Evolutionary conservation across 1,140 invertebrate species (phyloP).

Genomic region (Radopholus similis): DNA sequence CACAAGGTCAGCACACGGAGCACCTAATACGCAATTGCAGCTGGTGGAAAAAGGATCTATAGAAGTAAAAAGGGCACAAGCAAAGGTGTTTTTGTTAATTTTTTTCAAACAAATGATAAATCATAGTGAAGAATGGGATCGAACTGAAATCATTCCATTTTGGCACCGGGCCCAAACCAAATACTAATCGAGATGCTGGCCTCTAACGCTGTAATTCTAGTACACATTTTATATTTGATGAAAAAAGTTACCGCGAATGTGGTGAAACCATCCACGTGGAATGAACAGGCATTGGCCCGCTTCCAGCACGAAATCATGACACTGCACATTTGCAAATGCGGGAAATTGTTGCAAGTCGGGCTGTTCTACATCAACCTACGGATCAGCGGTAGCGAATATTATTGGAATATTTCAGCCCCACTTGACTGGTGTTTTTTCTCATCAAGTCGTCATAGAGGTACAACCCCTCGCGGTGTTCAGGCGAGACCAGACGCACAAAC

Average conservation of each 20-base stretch:
- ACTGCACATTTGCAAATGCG: slow-evolving; percentile 27
- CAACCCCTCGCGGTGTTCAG: slow-evolving; percentile 16
- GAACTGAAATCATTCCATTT: too few relatives aligned
- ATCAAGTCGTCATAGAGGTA: slow-evolving; percentile 42
- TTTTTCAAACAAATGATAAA: too few relatives aligned
- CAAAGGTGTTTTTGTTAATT: too few relatives aligned
- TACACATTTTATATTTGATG: neutral
- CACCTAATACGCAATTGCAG: too few relatives aligned
- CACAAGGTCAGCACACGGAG: too few relatives aligned
- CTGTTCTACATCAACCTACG: slow-evolving; percentile 43
- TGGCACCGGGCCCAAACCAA: slow-evolving; percentile 34
- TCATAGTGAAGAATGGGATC: too few relatives aligned
- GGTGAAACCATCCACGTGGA: slow-evolving; percentile 39
- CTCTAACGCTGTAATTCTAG: slow-evolving; percentile 22
- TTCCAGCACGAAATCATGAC: slow-evolving; percentile 40
- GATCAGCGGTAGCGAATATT: neutral
- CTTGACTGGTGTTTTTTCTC: slow-evolving; percentile 35
- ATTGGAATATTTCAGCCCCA: neutral
- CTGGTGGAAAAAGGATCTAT: too few relatives aligned
- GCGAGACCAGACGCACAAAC: slow-evolving; percentile 47
- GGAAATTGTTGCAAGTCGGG: slow-evolving; percentile 44
- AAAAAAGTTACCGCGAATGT: slow-evolving; percentile 21
- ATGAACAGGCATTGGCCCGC: slow-evolving; percentile 47
- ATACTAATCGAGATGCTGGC: slow-evolving; percentile 46
- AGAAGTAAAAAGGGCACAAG: too few relatives aligned